Evolutionary conservation across 2,888 invertebrate species (phyloP).

Genomic region (Molorchus minor): DNA sequence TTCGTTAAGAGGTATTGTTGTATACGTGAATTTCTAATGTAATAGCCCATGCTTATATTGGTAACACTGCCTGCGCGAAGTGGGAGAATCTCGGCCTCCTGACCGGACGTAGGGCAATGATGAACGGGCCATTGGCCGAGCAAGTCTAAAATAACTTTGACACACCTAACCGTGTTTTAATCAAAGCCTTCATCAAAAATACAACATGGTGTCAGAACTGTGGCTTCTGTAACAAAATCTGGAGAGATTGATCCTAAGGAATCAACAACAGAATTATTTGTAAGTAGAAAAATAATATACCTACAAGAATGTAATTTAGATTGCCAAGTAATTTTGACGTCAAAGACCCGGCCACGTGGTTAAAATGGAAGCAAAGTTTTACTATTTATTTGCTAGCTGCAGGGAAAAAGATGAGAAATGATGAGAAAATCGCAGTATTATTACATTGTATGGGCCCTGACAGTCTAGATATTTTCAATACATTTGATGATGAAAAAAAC

Average conservation of each 20-base stretch:
- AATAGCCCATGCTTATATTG: too few relatives aligned
- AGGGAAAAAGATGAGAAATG: conserved; percentile 8
- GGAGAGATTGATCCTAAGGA: background rate
- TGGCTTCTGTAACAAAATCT: background rate
- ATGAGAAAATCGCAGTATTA: conserved; percentile 21
- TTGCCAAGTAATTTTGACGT: conserved; percentile 8
- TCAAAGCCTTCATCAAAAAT: too few relatives aligned
- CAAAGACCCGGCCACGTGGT: conserved; percentile 18
- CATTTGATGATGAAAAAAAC: conserved; percentile 7
- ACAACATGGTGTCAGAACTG: conserved; percentile 1
- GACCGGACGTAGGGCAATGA: too few relatives aligned
- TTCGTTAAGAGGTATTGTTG: too few relatives aligned
- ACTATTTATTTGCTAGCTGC: conserved; percentile 16
- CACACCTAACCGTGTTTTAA: too few relatives aligned
- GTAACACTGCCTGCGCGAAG: too few relatives aligned
- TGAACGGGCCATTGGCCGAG: too few relatives aligned
- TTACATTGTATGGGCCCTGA: conserved; percentile 16
- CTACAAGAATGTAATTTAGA: conserved; percentile 2
- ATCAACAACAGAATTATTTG: background rate
- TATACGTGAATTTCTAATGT: too few relatives aligned
- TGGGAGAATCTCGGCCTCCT: too few relatives aligned
- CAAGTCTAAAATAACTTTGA: too few relatives aligned
- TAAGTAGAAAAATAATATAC: background rate
- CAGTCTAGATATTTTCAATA: conserved; percentile 16
- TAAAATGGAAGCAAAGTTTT: conserved; percentile 21